Percentiles rank a stretch among this genome's conserved stretches.
These are phyloP conservation scores for Ibidorhyncha struthersii DNA, from an alignment of 2,113 vertebrate species.

Conservation along the genomic window DNA sequence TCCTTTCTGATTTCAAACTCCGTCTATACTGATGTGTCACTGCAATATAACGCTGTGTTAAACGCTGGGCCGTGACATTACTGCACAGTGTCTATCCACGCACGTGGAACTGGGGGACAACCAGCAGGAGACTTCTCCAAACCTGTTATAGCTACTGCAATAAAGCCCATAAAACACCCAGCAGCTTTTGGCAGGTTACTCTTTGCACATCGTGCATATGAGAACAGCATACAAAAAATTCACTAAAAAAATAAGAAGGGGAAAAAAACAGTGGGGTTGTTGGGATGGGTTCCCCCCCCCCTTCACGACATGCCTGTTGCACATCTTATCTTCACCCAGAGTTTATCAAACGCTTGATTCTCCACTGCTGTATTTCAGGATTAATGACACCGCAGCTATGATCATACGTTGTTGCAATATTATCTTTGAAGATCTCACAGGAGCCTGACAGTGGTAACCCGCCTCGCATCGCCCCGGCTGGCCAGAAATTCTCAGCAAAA, in stretches of 20 bases:
- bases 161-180: neutral
- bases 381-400: neutral
- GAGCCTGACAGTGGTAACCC: neutral
- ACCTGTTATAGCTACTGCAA: neutral
- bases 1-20: neutral
- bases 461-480: neutral
- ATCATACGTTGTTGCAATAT: fast-evolving
- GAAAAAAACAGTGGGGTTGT: neutral
- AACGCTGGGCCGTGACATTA: neutral
- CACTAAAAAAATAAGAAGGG: neutral
- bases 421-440: neutral
- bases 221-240: neutral
- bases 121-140: neutral
- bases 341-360: neutral
- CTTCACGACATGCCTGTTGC: neutral
- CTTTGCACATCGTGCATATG: neutral
- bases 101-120: neutral
- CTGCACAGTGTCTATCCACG: neutral
- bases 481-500: neutral
- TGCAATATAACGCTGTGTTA: neutral
- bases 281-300: neutral
- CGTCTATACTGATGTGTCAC: neutral
- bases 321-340: neutral
- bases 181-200: neutral
- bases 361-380: neutral